Evolutionary conservation across 2,797 vertebrate species (phyloP), one percentile per base, ranked within the genome.

Genomic region (Eurystomus glaucurus): DNA sequence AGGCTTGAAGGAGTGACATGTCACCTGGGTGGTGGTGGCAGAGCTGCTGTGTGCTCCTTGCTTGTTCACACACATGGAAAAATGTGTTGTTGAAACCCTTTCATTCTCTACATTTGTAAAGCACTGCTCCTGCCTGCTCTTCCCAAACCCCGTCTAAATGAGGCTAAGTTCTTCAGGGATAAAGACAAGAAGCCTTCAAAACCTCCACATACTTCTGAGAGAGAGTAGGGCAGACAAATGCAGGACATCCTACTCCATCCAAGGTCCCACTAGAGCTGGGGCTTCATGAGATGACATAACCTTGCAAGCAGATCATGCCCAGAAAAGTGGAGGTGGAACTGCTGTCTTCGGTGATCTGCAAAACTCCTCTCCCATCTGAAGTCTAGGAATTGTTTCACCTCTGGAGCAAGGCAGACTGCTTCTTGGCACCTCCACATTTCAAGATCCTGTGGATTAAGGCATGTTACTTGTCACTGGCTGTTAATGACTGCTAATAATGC

Each of bases 1-100:
- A 84, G 71, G 35, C 39, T 35, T 72, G 51, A 68, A 81, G 55
- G 75, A 77, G 13, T 20, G 55, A 54, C 23, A 28, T 4, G 18
- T 61, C 61, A 8, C 48, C 28, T 50, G 23, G 6, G 13, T 9
- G 23, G 21, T 25, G 58, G 14, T 62, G 41, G 43, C 19, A 57
- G 12, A 9, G 5, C 14, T 86, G 25, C 33, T 0, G 1, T 18
- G 6, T 64, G 25, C 28, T 75, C 25, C 35, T 65, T 76, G 54
- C 10, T 31, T 79, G 23, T 29, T 17, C 20, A 19, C 0, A 0
- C 6, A 22, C 10, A 10, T 0, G 0, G 9, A 22, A 28, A 37
- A 66, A 9, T 5, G 4, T 0, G 0, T n/a, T 66, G 5, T 11
- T 81, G 50, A 88, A 84, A 48, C 8, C 10, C 18, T 69, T 68